phyloP scores from a whole-genome alignment of 2,888 invertebrate species.

The Cryptosula pallasiana region DNA sequence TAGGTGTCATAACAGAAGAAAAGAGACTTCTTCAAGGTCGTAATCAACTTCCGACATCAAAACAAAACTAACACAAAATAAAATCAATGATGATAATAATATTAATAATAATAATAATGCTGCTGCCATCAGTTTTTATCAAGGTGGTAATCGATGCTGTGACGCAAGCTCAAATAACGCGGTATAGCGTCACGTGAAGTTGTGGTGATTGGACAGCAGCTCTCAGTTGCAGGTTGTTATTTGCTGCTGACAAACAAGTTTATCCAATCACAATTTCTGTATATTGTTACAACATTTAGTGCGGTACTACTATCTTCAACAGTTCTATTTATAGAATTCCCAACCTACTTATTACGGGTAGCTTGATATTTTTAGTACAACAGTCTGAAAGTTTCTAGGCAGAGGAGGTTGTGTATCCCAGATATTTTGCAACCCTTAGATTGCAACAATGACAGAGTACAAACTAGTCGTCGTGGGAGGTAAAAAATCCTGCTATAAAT shows the following conservation, averaged over 20 bases:
- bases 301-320: neutral
- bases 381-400: no score
- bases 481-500: neutral
- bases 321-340: constrained; percentile 6
- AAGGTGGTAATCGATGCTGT: neutral
- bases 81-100: no score
- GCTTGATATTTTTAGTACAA: neutral
- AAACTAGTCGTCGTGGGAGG: constrained; percentile 27
- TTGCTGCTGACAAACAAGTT: neutral
- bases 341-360: constrained; percentile 13
- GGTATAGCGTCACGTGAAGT: constrained; percentile 12
- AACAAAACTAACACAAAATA: no score
- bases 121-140: no score
- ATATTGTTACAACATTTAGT: neutral
- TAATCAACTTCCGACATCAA: no score
- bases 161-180: constrained; percentile 17
- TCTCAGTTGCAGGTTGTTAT: neutral
- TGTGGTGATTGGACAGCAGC: neutral
- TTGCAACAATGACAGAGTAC: constrained; percentile 26
- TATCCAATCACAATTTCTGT: neutral
- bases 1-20: neutral
- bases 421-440: no score
- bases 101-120: no score
- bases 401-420: no score
- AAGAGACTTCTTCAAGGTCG: no score